Base-by-base conservation (phyloP, 2,797 vertebrate genomes). In the Smutsia temminckii region DNA sequence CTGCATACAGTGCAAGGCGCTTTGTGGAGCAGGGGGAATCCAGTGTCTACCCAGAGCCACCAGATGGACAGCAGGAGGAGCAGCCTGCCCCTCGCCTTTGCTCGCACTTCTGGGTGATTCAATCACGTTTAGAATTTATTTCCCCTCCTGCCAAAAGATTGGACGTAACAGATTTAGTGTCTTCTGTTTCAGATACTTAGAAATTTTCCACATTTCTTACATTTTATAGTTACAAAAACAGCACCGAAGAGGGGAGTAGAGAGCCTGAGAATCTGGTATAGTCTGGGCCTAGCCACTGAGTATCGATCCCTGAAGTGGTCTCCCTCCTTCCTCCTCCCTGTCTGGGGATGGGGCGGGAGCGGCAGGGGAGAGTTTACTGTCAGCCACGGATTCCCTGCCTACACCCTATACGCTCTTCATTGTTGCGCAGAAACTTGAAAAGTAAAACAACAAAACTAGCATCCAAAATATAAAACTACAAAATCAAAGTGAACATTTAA, bases 401-500 rank as follows among this genome's bases (percentile, higher is more conserved):
- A 18, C 4, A 64, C 1, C 49, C 20, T 11, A 61, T 2, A 57
- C 55, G 51, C 32, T 91, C 71, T 66, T 49, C 21, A 12, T 0
- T 37, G 63, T 55, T 68, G 61, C 61, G 37, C 7, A 68, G 74
- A 92, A 91, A 51, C 27, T 37, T 49, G 14, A 83, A 95, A 85
- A 53, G 49, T 59, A 77, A 80, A 88, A 68, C 91, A 93, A 34
- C 20, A 86, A 80, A 96, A 37, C 57, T 75, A 85, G 27, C 57
- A 27, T 42, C 64, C 42, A 92, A 89, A 91, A 78, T 72, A 81
- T 29, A 71, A 77, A 87, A 91, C 29, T 80, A 21, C n/a, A 69
- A 96, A 93, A 87, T 61, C 68, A 96, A 95, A 97, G 92, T 93
- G 55, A 93, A 53, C 88, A 42, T 90, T 96, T 95, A 85, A 94